These are phyloP conservation scores for Eretmochelys imbricata DNA, from an alignment of 2,113 vertebrate genomes.

Conservation along the genomic window DNA sequence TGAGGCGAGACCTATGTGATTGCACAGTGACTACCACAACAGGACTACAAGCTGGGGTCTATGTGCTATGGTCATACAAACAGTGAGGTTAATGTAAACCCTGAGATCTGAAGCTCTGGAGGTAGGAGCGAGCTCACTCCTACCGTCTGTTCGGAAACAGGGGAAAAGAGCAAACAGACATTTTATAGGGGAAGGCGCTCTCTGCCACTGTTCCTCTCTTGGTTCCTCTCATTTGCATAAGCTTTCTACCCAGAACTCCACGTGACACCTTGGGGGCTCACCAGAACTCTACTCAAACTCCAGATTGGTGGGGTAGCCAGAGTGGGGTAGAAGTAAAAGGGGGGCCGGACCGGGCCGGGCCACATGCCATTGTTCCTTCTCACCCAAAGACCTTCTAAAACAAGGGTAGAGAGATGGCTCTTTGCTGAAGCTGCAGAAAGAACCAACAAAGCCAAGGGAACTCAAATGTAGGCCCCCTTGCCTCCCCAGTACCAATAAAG, in stretches of 20 bases:
- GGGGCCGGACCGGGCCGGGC: too few relatives aligned
- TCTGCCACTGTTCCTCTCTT: neutral
- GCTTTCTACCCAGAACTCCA: neutral
- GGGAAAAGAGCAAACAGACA: neutral
- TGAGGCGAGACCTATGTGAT: too few relatives aligned
- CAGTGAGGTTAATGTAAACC: too few relatives aligned
- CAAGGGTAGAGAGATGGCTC: rapidly evolving
- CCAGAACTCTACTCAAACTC: rapidly evolving
- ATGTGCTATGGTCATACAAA: too few relatives aligned
- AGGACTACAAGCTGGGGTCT: too few relatives aligned
- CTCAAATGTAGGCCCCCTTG: neutral
- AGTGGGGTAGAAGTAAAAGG: neutral
- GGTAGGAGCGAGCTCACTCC: neutral
- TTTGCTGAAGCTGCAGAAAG: rapidly evolving
- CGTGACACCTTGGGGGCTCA: neutral
- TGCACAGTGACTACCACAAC: too few relatives aligned
- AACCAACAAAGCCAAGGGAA: neutral
- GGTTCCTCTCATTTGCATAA: neutral
- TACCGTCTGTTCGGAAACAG: neutral
- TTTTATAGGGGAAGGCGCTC: neutral
- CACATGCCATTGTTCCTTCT: neutral
- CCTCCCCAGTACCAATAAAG: neutral
- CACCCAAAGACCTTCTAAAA: neutral
- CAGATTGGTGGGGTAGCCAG: rapidly evolving
- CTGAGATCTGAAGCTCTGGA: too few relatives aligned